A percentile compares a stretch with the other conserved stretches of the same genome.
Evolutionary conservation across 2,113 vertebrate species (phyloP).

Genomic region (Erythrolamprus reginae): DNA sequence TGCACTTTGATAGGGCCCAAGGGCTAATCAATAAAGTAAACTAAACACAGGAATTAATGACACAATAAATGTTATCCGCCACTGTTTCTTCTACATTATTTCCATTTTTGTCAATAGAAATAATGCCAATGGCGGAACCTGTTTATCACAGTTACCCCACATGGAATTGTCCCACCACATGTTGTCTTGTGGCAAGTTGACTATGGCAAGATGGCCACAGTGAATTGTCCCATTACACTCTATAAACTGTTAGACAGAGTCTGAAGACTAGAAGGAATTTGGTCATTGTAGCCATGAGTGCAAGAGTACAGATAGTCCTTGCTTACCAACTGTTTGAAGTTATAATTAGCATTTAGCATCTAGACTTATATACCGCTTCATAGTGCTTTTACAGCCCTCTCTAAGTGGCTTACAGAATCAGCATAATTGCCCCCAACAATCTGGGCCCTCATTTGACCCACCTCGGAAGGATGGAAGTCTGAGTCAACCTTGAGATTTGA

Average conservation of each 20-base stretch:
- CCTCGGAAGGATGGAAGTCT: too few species aligned
- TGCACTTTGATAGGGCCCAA: too few species aligned
- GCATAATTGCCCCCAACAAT: too few species aligned
- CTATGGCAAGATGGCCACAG: accelerated
- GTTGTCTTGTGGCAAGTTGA: neutral
- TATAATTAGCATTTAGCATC: too few species aligned
- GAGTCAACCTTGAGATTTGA: too few species aligned
- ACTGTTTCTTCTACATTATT: neutral
- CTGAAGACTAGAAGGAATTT: neutral
- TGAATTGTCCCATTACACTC: neutral
- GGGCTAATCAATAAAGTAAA: too few species aligned
- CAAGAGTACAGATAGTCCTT: neutral
- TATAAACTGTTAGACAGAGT: neutral
- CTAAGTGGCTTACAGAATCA: too few species aligned
- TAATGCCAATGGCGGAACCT: neutral
- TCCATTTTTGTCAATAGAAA: neutral
- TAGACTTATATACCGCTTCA: too few species aligned
- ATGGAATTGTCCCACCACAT: neutral
- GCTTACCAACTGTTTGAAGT: neutral
- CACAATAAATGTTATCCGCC: neutral
- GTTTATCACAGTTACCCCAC: neutral
- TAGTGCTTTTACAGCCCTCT: too few species aligned
- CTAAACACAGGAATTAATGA: neutral
- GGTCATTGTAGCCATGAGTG: neutral
- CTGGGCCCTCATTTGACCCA: too few species aligned